These are phyloP conservation scores for Pyrrhia umbra DNA, from an alignment of 2,888 invertebrate genomes.

Conservation along the genomic window DNA sequence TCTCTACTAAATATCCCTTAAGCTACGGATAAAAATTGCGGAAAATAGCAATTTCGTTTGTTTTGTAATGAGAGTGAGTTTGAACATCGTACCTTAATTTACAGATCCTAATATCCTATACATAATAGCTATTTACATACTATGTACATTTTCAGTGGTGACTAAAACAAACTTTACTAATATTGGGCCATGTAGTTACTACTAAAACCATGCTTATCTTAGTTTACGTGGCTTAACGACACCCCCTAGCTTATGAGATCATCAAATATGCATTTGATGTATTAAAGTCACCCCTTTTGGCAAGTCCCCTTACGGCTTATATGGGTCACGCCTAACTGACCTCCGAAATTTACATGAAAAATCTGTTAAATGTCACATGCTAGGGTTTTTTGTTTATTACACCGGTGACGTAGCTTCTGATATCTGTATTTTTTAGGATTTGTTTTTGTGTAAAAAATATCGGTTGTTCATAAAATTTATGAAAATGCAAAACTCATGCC, in stretches of 20 bases:
- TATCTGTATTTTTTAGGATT: no score
- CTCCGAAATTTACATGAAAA: slow-evolving; percentile 49
- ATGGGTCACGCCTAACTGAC: slow-evolving; percentile 55
- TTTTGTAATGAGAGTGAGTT: background rate
- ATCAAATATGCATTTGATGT: slow-evolving; percentile 74
- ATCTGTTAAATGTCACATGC: slow-evolving; percentile 27
- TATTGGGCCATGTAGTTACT: slow-evolving; percentile 28
- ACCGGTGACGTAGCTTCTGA: background rate
- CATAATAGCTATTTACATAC: background rate
- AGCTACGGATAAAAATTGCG: no score
- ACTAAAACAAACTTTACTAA: slow-evolving; percentile 31
- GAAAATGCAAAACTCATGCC: no score
- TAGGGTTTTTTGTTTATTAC: slow-evolving; percentile 6
- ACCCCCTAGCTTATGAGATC: slow-evolving; percentile 63
- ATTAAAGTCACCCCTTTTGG: slow-evolving; percentile 65
- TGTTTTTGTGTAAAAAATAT: no score
- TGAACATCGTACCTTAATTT: background rate
- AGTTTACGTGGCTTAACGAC: slow-evolving; percentile 64
- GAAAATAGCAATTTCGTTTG: no score
- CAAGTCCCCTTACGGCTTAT: slow-evolving; percentile 42
- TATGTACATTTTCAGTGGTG: slow-evolving; percentile 1
- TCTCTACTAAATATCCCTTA: no score
- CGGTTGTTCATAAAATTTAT: no score
- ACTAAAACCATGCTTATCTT: slow-evolving; percentile 67
- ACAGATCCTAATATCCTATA: background rate